A percentile compares a stretch with the other conserved stretches of the same genome.
These are phyloP conservation scores for Eurypyga helias DNA, from an alignment of 2,113 vertebrate species.

Conservation along the genomic window DNA sequence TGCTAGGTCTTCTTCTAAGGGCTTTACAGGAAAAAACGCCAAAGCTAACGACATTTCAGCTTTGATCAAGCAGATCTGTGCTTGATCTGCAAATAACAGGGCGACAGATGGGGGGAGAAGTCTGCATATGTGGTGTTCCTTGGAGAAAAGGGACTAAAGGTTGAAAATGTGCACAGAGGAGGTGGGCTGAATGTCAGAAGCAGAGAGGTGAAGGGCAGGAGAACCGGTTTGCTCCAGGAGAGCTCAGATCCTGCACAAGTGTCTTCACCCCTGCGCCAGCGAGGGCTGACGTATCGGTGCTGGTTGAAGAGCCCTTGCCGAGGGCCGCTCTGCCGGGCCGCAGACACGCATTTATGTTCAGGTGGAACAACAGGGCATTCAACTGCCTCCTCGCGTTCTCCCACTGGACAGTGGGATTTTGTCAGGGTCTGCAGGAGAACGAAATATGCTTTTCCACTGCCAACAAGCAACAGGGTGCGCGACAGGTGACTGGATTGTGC, in stretches of 20 bases:
- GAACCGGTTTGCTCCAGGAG: background rate
- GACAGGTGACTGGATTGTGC: background rate
- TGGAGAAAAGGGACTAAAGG: background rate
- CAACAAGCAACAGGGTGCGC: background rate
- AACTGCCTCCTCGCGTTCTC: background rate
- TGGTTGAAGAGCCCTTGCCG: background rate
- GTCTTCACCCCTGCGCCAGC: fast-evolving
- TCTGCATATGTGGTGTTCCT: background rate
- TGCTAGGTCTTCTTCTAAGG: background rate
- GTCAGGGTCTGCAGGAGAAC: background rate
- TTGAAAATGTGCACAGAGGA: background rate
- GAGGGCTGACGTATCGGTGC: background rate
- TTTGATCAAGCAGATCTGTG: background rate
- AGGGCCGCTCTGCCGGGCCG: background rate
- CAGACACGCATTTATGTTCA: background rate
- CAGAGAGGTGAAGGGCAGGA: background rate
- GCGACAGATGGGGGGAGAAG: background rate
- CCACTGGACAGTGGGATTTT: background rate
- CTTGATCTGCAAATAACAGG: background rate
- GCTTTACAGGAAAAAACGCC: background rate
- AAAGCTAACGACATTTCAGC: background rate
- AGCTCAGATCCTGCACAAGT: background rate
- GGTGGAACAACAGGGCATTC: background rate
- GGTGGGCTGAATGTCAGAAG: background rate
- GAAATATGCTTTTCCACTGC: background rate